Conservation (phyloP, 2,888 invertebrate genomes). For the Spodoptera exigua region DNA sequence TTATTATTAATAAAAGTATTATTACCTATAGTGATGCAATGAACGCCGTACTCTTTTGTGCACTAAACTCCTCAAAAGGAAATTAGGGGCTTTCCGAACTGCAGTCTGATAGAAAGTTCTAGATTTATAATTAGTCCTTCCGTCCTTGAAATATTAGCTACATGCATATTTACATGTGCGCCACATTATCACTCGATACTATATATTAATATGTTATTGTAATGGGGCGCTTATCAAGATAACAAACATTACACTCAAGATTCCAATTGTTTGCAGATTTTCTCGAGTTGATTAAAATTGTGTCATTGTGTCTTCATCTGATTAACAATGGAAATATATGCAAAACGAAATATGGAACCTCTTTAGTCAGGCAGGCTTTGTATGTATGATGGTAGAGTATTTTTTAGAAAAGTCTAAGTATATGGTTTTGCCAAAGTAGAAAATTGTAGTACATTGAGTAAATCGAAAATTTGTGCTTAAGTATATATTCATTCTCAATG, state of each 20-base stretch:
- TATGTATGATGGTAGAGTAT: too few species aligned
- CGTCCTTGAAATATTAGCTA: slow-evolving; percentile 4
- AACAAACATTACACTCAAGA: slow-evolving; percentile 4
- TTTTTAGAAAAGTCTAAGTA: too few species aligned
- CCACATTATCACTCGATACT: slow-evolving; percentile 22
- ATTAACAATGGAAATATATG: too few species aligned
- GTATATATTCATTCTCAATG: too few species aligned
- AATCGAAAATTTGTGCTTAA: too few species aligned
- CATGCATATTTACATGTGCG: slow-evolving; percentile 4
- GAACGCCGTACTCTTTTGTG: too few species aligned
- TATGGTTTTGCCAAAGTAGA: too few species aligned
- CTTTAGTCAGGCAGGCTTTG: too few species aligned
- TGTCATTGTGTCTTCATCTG: not conserved
- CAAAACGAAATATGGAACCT: too few species aligned
- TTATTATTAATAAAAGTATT: too few species aligned
- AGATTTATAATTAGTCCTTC: not conserved
- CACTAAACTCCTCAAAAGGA: not conserved
- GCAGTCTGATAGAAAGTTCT: not conserved
- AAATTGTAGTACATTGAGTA: too few species aligned
- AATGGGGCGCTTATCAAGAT: slow-evolving; percentile 23
- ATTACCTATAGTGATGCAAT: too few species aligned
- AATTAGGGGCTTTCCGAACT: not conserved
- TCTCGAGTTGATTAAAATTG: not conserved
- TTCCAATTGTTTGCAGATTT: slow-evolving; percentile 4
- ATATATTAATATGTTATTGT: slow-evolving; percentile 26